Evolutionary conservation across 2,113 vertebrate genomes (phyloP), one percentile per base, ranked within the genome.

Genomic region (Merops nubicus): DNA sequence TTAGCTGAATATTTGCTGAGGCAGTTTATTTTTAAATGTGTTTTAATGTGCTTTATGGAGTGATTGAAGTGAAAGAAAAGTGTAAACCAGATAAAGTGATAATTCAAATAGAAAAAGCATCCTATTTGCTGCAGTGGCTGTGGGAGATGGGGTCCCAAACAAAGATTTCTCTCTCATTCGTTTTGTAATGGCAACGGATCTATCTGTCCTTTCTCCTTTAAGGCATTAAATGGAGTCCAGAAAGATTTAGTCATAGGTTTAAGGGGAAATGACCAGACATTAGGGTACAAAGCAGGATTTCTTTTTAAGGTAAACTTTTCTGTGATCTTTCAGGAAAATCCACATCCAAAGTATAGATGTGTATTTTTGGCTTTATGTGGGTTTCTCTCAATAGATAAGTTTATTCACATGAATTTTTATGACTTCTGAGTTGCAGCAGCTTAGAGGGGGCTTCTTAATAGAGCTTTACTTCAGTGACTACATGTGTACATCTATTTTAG

Each of bases 11-110:
- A 50, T 84, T 89, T 95, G 42, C 60, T 87, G 51, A 85, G 18
- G 22, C 84, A 38, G 14, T 89, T 93, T 85, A 72, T 92, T 95
- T 96, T 90, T 81, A 89, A 70, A 73, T n/a, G 14, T 43, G 40
- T 65, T 93, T 89, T 56, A 31, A 85, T 89, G 54, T 68, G 3
- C 33, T 72, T 91, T 67, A 69, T 79, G 38, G 33, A 84, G 42
- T 72, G 34, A 89, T 89, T 74, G 87, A 89, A 93, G 62, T 62
- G 54, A 64, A 93, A 78, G 34, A 12, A 18, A 67, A 81, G 56
- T 75, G 69, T 95, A 67, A 75, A 91, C 75, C 18, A 47, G 69
- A 85, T 94, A 42, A 78, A 70, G 23, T 38, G 42, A 63, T 29
- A 85, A 76, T 51, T 88, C 40, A 60, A 18, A 23, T 38, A 67